phyloP scores from a whole-genome alignment of 2,113 vertebrate species.

The Hemiscyllium ocellatum region DNA sequence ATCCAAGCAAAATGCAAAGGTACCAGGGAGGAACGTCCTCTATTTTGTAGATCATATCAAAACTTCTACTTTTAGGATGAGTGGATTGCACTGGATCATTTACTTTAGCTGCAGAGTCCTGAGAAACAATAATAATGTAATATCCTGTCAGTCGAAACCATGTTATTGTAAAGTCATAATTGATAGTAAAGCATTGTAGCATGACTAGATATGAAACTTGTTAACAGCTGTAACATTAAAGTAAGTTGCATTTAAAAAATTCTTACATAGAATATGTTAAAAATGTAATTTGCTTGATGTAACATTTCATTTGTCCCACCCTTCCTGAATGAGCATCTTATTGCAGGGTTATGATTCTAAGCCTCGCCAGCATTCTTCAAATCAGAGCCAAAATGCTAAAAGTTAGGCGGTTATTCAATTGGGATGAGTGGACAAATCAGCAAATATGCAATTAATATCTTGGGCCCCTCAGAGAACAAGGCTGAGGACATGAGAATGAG shows the following conservation, averaged over 20 bases:
- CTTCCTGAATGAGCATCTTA: not conserved
- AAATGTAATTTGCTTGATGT: not conserved
- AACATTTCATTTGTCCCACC: not conserved
- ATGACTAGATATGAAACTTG: not conserved
- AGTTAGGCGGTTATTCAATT: not conserved
- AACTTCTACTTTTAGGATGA: conserved; percentile 22
- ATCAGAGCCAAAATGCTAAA: not conserved
- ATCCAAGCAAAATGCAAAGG: conserved; percentile 83
- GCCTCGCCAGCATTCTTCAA: not conserved
- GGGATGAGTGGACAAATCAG: not conserved
- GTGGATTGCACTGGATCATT: not conserved
- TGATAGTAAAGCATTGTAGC: not conserved
- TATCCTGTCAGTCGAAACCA: not conserved
- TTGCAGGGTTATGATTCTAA: not conserved
- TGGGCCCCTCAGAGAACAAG: too few species aligned
- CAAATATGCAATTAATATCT: not conserved
- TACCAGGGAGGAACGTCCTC: conserved; percentile 95
- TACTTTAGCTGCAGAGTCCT: not conserved
- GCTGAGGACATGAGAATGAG: too few species aligned
- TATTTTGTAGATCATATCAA: conserved; percentile 87
- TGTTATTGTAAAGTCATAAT: not conserved
- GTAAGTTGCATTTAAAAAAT: not conserved
- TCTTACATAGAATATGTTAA: too few species aligned
- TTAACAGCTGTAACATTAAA: not conserved
- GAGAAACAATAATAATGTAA: not conserved